A percentile compares a stretch with the other conserved stretches of the same genome.
Conservation (phyloP, 2,888 invertebrate genomes). For the Rosalia funebris region DNA sequence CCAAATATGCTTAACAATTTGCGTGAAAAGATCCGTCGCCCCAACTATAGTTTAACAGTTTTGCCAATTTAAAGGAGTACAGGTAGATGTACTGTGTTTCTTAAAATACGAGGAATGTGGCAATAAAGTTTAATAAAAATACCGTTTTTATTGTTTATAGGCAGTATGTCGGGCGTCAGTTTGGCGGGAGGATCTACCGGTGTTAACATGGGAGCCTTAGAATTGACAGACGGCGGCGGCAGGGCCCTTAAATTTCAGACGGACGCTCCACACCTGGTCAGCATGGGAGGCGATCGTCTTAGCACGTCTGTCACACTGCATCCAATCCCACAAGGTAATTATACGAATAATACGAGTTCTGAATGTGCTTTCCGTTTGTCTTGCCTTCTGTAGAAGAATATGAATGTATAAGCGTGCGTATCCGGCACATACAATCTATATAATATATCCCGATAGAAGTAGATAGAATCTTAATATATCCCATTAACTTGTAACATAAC, state of each 20-base stretch:
- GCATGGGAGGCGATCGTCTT: constrained; percentile 87
- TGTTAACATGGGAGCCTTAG: constrained; percentile 40
- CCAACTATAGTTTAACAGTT: not conserved
- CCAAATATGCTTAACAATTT: too few relatives aligned
- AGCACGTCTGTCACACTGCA: constrained; percentile 93
- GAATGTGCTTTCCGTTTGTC: too few relatives aligned
- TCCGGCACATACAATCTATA: too few relatives aligned
- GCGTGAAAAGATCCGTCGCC: too few relatives aligned
- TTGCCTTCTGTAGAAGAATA: too few relatives aligned
- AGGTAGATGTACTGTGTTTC: not conserved
- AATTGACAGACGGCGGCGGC: constrained; percentile 60
- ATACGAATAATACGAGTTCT: not conserved
- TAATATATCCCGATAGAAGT: too few relatives aligned
- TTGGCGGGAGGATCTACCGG: constrained; percentile 41
- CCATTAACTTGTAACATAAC: too few relatives aligned
- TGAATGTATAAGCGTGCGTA: too few relatives aligned
- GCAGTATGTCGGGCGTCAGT: constrained; percentile 48
- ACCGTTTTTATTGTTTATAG: constrained; percentile 15
- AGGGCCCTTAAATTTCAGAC: constrained; percentile 75
- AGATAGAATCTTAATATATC: too few relatives aligned
- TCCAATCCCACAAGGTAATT: constrained; percentile 85
- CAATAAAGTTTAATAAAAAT: not conserved
- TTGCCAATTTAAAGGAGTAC: not conserved
- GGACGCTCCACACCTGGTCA: constrained; percentile 90
- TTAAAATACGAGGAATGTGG: too few relatives aligned